Percentiles rank a stretch among this genome's conserved stretches.
Conservation (phyloP, 2,888 invertebrate genomes). For the Anarsia innoxiella region DNA sequence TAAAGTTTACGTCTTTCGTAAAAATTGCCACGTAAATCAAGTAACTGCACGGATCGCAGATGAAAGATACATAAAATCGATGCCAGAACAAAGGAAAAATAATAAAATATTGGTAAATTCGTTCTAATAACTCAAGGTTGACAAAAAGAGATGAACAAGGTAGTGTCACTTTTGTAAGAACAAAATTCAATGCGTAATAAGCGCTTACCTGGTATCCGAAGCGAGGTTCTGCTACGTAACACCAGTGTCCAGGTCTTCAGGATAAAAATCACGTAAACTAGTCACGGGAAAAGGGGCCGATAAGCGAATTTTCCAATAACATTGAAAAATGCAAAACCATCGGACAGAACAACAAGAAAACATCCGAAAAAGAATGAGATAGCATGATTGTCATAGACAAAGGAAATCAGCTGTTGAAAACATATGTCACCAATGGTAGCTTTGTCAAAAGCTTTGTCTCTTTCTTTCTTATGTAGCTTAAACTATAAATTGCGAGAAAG, state of each 20-base stretch:
- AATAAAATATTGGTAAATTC: slow-evolving; percentile 33
- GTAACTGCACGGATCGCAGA: no score
- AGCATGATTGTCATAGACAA: slow-evolving; percentile 27
- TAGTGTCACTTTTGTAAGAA: slow-evolving; percentile 43
- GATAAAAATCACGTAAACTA: slow-evolving; percentile 34
- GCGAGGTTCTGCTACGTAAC: slow-evolving; percentile 23
- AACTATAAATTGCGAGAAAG: no score
- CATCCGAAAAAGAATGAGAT: slow-evolving; percentile 34
- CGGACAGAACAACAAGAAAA: slow-evolving; percentile 54
- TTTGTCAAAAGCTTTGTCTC: background rate
- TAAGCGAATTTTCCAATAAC: slow-evolving; percentile 45
- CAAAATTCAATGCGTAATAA: slow-evolving; percentile 54
- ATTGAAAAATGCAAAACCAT: slow-evolving; percentile 49
- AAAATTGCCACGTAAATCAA: no score
- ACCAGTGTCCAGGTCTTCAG: slow-evolving; percentile 40
- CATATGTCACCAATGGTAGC: slow-evolving; percentile 1
- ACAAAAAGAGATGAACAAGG: slow-evolving; percentile 48
- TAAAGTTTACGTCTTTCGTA: no score
- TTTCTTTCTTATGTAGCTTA: no score
- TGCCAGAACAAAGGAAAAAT: slow-evolving; percentile 53
- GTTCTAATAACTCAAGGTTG: slow-evolving; percentile 59
- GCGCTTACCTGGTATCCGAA: slow-evolving; percentile 45
- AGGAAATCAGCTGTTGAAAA: slow-evolving; percentile 48
- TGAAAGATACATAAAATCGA: no score
- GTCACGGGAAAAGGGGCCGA: slow-evolving; percentile 40